Evolutionary conservation across 2,113 vertebrate genomes (phyloP), one percentile per base, ranked within the genome.

Genomic region (Haemorhous mexicanus): DNA sequence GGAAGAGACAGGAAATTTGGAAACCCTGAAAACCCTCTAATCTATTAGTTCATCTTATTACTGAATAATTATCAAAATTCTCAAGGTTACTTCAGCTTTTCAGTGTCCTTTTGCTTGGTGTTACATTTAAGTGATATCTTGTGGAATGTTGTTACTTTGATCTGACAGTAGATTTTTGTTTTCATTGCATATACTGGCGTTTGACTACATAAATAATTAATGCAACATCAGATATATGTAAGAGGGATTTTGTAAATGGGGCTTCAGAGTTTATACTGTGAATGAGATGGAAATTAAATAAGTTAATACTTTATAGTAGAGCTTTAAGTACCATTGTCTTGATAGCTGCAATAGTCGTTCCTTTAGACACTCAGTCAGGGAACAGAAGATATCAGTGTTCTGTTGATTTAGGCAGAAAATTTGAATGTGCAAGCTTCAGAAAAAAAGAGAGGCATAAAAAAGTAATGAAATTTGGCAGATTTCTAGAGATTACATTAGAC

Each of bases 281-380:
- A 97, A 96, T 64, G 37, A 96, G 61, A 64, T 94, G 73, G 84
- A 95, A 97, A 94, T 90, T 94, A 96, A 96, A 92, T 84, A 95
- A 93, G 15, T 94, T 90, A 96, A 53, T 78, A 59, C 21, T 95
- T 93, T 76, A 87, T 72, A 94, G 78, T 67, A 46, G 50, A 89
- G 13, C 28, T 75, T 84, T 63, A 94, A 74, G 39, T 69, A 56
- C 56, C 46, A 26, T 35, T 87, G 3, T 81, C 90, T 72, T 84
- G 90, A 35, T 70, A 89, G 22, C 43, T 88, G 39, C 80, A 56
- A 69, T 79, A 74, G 47, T 62, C 47, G 73, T 96, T 93, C 50
- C 28, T 81, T 83, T 70, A 63, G 33, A 88, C 17, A 46, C 33
- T 59, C 9, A 41, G 23, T 13, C 73, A 52, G 9, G 16, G 8